Evolutionary conservation across 2,888 invertebrate genomes (phyloP), one percentile per base, ranked within the genome.

Genomic region (Melanargia galathea): DNA sequence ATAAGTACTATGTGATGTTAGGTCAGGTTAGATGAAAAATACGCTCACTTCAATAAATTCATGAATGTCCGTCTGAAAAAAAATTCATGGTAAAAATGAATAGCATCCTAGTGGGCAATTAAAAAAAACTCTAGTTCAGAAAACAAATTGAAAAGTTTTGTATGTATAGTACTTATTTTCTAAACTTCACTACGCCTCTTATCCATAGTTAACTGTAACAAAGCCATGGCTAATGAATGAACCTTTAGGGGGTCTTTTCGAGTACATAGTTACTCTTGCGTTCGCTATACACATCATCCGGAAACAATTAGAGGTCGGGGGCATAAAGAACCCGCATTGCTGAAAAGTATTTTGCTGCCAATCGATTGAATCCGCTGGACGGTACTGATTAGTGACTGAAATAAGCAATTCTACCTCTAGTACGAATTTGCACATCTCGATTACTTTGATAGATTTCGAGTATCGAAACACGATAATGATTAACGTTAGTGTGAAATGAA

Each of bases 251-350:
- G 26, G 33, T 35, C 48, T 45, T 62, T 65, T 43, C 46, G 67
- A 62, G 63, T 64, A 49, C 62, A n/a, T n/a, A 65, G 64, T 63
- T 66, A 60, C 62, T 43, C 55, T 61, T 63, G 60, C 38, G 60
- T 38, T 46, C 62, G 63, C 57, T 52, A 62, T 67, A 65, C 64
- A 66, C 66, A 65, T 67, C 66, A 54, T 60, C 46, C 58, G 60
- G 65, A 63, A 52, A 60, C 63, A 59, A 66, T 63, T 68, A 65
- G 52, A 51, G n/a, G 38, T 33, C 33, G 33, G 30, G 16, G 18
- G 18, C 51, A 43, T 18, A 43, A 18, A 7, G 43, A 43, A 16
- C 35, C 2, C 35, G 35, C 35, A 35, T 35, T 35, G 35, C 35
- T 35, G 35, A 35, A 35, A 35, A 35, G 35, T 13, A 13, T 35